Conservation (phyloP, 2,888 invertebrate species). For the Auanema freiburgensis region DNA sequence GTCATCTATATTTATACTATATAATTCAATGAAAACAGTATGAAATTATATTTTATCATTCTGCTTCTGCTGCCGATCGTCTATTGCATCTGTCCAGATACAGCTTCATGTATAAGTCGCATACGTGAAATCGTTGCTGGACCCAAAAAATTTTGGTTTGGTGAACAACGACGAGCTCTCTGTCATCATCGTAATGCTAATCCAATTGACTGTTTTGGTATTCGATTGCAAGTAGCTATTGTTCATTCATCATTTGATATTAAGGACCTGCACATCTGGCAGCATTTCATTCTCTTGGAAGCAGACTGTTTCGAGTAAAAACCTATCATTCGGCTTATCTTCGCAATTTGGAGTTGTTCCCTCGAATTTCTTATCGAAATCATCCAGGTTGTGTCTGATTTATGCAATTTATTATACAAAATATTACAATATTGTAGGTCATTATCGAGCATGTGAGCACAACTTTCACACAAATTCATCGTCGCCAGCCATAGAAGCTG, state of each 20-base stretch:
- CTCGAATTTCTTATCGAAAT: slow-evolving; percentile 50
- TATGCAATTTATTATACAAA: too few relatives aligned
- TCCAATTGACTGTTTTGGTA: slow-evolving; percentile 18
- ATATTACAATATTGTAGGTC: slow-evolving; percentile 39
- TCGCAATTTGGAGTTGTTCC: slow-evolving; percentile 53
- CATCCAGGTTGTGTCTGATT: slow-evolving; percentile 34
- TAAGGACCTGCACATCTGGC: slow-evolving; percentile 36
- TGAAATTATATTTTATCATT: too few relatives aligned
- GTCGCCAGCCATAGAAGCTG: slow-evolving; percentile 34
- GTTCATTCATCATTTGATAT: slow-evolving; percentile 4
- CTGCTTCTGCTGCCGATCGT: not conserved
- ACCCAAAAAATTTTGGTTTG: slow-evolving; percentile 48
- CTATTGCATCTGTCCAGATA: slow-evolving; percentile 30
- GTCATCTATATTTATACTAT: not conserved
- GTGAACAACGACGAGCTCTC: slow-evolving; percentile 39
- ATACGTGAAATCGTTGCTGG: slow-evolving; percentile 38
- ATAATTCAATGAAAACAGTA: too few relatives aligned
- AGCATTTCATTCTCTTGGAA: slow-evolving; percentile 40
- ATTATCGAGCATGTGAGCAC: slow-evolving; percentile 63
- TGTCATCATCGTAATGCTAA: slow-evolving; percentile 24
- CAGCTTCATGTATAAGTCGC: slow-evolving; percentile 37
- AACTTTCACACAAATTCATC: slow-evolving; percentile 41
- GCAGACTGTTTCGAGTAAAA: slow-evolving; percentile 46
- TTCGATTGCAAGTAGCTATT: too few relatives aligned
- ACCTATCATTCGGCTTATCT: slow-evolving; percentile 61